These are phyloP conservation scores for Bombus vancouverensis DNA, from an alignment of 1,140 invertebrate genomes.

Conservation along the genomic window DNA sequence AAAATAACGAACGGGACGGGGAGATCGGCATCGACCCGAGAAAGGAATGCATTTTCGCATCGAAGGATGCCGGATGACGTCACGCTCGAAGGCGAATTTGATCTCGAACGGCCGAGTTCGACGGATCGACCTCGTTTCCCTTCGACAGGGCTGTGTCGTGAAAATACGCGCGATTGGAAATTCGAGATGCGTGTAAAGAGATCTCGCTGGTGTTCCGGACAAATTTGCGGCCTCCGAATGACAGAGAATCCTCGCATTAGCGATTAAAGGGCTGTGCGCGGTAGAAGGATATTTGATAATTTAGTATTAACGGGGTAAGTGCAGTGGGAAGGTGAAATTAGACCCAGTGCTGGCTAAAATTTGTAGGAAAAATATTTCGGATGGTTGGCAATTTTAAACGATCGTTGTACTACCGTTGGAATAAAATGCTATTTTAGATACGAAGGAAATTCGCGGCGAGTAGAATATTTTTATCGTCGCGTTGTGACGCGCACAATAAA, in stretches of 20 bases:
- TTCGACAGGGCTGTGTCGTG: constrained; percentile 5
- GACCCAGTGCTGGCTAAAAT: no score
- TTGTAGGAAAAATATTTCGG: no score
- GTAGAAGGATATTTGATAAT: no score
- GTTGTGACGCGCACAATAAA: no score
- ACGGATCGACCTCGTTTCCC: constrained; percentile 16
- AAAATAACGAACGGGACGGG: constrained; percentile 44
- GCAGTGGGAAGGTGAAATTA: no score
- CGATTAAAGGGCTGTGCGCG: neutral
- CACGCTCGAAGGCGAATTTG: constrained; percentile 12
- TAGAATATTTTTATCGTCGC: no score
- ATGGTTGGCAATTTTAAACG: no score
- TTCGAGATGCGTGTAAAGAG: neutral
- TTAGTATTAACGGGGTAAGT: no score
- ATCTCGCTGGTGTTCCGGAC: neutral
- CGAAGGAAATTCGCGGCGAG: no score
- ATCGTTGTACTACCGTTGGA: rapidly evolving
- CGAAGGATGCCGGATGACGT: constrained; percentile 31
- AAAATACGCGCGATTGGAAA: constrained; percentile 32
- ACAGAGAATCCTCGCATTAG: neutral
- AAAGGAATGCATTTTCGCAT: constrained; percentile 43
- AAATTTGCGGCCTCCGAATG: neutral
- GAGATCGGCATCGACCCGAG: constrained; percentile 13
- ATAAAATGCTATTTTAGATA: no score
- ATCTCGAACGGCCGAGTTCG: constrained; percentile 26